Percentiles rank a stretch among this genome's conserved stretches.
phyloP scores from a whole-genome alignment of 2,888 invertebrate species.

The Macropis europaea region DNA sequence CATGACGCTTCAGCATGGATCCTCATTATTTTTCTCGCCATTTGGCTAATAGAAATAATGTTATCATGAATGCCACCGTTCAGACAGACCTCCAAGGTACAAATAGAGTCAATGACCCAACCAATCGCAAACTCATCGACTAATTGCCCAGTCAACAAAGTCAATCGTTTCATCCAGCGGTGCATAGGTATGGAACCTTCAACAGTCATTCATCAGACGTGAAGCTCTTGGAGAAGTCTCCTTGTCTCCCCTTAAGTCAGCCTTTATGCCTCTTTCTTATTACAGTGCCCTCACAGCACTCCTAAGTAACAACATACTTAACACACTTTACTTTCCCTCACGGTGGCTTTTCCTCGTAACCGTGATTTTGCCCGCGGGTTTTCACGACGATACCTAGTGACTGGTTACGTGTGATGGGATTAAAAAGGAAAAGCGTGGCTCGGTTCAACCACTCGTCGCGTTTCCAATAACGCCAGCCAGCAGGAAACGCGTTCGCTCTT shows the following conservation, averaged over 20 bases:
- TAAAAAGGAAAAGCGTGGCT: slow-evolving; percentile 1
- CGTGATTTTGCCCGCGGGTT: not conserved
- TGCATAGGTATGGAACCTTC: no score
- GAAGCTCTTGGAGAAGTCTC: no score
- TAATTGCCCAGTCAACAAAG: no score
- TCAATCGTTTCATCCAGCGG: no score
- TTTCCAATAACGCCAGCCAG: not conserved
- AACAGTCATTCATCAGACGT: no score
- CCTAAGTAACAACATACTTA: not conserved
- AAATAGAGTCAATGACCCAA: no score
- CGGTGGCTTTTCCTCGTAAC: not conserved
- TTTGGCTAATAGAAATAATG: no score
- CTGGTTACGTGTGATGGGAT: not conserved
- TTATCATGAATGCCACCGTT: no score
- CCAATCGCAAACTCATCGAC: no score
- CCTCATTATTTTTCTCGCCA: no score
- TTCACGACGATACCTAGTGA: not conserved
- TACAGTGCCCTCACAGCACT: not conserved
- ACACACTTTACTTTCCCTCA: not conserved
- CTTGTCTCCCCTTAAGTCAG: not conserved
- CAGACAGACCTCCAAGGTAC: no score
- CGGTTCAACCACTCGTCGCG: not conserved
- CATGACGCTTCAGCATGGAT: no score
- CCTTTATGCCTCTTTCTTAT: not conserved
- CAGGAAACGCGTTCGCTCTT: slow-evolving; percentile 4